Evolutionary conservation across 2,113 vertebrate species (phyloP).

Genomic region (Phylloscopus whistleri): DNA sequence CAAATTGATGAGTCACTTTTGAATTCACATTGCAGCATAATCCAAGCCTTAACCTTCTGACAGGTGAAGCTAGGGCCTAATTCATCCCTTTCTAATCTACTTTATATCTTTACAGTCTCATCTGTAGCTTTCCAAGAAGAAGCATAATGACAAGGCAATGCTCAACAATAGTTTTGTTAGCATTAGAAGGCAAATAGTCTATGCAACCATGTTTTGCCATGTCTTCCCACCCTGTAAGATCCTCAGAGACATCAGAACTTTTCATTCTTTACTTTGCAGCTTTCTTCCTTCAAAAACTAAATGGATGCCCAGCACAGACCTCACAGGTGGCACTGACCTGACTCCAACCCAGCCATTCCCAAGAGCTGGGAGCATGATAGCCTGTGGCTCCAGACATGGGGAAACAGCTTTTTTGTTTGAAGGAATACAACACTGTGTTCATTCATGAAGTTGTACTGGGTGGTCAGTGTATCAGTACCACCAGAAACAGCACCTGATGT

Average conservation of each 20-base stretch:
- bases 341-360: background rate
- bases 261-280: background rate
- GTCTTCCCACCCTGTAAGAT: background rate
- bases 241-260: background rate
- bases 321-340: rapidly evolving
- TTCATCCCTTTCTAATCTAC: background rate
- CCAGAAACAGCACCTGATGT: background rate
- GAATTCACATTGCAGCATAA: background rate
- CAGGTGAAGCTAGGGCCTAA: background rate
- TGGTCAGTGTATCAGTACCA: background rate
- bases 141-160: background rate
- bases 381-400: background rate
- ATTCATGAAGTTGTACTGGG: background rate
- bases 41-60: background rate
- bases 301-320: background rate
- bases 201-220: background rate
- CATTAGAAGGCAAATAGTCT: background rate
- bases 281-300: background rate
- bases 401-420: background rate
- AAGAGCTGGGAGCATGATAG: background rate
- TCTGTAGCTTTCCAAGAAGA: background rate
- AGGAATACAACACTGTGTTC: background rate
- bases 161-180: background rate
- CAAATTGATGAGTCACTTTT: background rate
- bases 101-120: background rate